These are phyloP conservation scores for Egretta garzetta DNA, from an alignment of 2,113 vertebrate species.

Conservation along the genomic window DNA sequence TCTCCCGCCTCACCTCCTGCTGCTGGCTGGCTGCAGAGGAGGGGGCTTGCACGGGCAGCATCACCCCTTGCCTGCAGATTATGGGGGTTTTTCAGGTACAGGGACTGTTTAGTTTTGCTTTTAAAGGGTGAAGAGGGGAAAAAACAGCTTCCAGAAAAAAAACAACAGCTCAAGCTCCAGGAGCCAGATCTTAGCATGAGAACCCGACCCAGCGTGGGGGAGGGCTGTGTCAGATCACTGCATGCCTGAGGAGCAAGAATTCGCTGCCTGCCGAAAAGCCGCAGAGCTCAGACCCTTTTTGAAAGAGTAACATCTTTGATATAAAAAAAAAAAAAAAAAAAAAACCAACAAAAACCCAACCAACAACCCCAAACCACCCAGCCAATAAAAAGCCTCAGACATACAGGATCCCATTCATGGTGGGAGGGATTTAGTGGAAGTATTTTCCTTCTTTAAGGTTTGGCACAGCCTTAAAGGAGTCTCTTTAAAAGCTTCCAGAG, in stretches of 20 bases:
- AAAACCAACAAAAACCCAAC: slow-evolving; percentile 16
- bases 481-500: slow-evolving; percentile 73
- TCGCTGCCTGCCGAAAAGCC: slow-evolving; percentile 51
- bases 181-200: slow-evolving; percentile 32
- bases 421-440: slow-evolving; percentile 55
- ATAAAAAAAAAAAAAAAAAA: slow-evolving; percentile 48
- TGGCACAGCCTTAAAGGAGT: slow-evolving; percentile 65
- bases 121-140: slow-evolving; percentile 34
- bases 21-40: not conserved
- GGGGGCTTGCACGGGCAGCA: fast-evolving
- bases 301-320: slow-evolving; percentile 69
- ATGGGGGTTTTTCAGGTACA: not conserved
- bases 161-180: slow-evolving; percentile 28
- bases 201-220: not conserved
- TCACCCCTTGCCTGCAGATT: not conserved
- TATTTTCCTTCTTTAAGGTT: slow-evolving; percentile 72
- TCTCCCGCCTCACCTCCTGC: not conserved
- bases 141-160: slow-evolving; percentile 41
- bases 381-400: slow-evolving; percentile 73
- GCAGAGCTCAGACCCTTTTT: slow-evolving; percentile 20
- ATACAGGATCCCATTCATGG: slow-evolving; percentile 67
- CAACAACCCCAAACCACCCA: slow-evolving; percentile 37
- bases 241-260: slow-evolving; percentile 2
- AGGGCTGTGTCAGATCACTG: slow-evolving; percentile 33
- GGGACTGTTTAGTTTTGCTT: slow-evolving; percentile 7